These are phyloP conservation scores for Serilophus lunatus DNA, from an alignment of 2,113 vertebrate species.

Conservation along the genomic window DNA sequence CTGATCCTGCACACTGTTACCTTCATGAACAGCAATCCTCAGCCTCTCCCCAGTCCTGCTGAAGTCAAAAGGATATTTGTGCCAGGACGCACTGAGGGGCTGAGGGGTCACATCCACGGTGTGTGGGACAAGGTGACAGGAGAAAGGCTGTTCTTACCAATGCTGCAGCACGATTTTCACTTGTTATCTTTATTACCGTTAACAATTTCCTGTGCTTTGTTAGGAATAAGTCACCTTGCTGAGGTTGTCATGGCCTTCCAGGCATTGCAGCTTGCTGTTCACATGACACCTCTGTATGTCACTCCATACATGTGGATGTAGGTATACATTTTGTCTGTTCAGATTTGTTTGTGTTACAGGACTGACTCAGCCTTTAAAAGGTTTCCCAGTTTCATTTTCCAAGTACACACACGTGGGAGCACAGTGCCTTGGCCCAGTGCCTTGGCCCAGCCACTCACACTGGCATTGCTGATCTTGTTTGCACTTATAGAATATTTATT, in stretches of 20 bases:
- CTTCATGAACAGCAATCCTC: background rate
- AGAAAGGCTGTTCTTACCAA: background rate
- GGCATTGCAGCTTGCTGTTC: constrained; percentile 6
- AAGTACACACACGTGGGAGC: rapidly evolving
- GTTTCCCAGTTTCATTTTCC: background rate
- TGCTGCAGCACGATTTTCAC: background rate
- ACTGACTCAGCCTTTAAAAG: background rate
- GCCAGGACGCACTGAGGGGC: background rate
- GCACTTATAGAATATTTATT: background rate
- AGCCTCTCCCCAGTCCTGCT: background rate
- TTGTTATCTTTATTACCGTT: background rate
- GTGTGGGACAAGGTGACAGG: background rate
- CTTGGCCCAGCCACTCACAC: background rate
- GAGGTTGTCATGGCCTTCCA: background rate
- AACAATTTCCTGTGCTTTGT: background rate
- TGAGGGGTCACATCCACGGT: background rate
- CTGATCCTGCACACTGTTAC: background rate
- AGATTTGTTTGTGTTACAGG: background rate
- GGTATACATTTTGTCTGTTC: background rate
- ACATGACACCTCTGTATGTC: background rate
- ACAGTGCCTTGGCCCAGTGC: background rate
- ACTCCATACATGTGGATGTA: background rate
- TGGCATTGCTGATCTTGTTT: background rate
- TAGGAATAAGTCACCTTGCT: background rate
- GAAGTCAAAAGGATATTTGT: background rate